These are phyloP conservation scores for Elegia similella DNA, from an alignment of 2,888 invertebrate genomes.

Conservation along the genomic window DNA sequence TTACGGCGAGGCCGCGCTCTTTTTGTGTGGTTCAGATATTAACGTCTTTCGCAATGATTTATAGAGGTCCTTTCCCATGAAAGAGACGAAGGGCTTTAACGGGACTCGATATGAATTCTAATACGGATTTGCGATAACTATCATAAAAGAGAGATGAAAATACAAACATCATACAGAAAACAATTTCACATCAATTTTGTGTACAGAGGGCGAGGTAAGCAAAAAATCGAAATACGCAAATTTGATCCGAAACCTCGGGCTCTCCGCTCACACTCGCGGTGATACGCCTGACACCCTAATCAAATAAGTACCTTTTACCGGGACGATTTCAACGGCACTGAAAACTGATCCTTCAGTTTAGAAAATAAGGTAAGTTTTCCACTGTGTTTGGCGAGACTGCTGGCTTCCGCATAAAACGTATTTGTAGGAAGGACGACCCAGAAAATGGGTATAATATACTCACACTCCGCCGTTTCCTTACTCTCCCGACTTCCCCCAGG, in stretches of 20 bases:
- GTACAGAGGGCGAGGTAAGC: constrained; percentile 45
- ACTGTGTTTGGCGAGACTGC: constrained; percentile 44
- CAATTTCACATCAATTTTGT: constrained; percentile 53
- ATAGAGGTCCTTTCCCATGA: constrained; percentile 64
- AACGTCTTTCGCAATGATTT: constrained; percentile 67
- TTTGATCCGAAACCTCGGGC: constrained; percentile 77
- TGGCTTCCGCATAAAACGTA: constrained; percentile 81
- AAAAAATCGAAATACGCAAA: constrained; percentile 78
- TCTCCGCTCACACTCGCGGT: constrained; percentile 75
- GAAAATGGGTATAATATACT: constrained; percentile 82
- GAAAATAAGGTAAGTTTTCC: constrained; percentile 46
- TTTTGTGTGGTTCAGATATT: constrained; percentile 63
- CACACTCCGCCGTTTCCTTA: constrained; percentile 74
- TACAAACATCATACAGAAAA: constrained; percentile 30
- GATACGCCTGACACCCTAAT: constrained; percentile 82
- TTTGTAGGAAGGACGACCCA: constrained; percentile 82
- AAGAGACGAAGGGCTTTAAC: constrained; percentile 64
- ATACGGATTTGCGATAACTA: constrained; percentile 53
- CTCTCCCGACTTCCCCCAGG: constrained; percentile 74
- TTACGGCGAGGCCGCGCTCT: constrained; percentile 49
- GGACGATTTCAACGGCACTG: constrained; percentile 36
- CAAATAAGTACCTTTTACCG: constrained; percentile 82
- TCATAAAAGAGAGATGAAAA: constrained; percentile 35
- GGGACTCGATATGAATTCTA: constrained; percentile 69
- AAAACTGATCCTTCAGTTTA: constrained; percentile 40